Evolutionary conservation across 2,113 vertebrate species (phyloP).

Genomic region (Coryphaenoides rupestris): DNA sequence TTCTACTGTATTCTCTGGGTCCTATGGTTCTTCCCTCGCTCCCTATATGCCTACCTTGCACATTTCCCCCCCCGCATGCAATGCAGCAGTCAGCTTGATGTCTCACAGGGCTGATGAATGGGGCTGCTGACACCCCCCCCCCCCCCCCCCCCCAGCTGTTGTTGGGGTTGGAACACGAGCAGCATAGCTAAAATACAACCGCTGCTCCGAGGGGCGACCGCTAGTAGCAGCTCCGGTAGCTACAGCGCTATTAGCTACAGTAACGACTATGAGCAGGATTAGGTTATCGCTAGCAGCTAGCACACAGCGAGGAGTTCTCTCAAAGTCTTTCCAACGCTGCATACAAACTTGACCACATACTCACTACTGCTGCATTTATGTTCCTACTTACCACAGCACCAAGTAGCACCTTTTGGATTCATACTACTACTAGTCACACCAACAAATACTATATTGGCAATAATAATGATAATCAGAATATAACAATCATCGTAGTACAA

Average conservation of each 20-base stretch:
- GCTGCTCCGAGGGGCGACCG: too few species aligned
- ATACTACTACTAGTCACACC: not conserved
- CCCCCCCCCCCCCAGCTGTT: not conserved
- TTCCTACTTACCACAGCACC: too few species aligned
- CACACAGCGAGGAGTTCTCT: too few species aligned
- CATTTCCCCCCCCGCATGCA: not conserved
- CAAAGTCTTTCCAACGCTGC: too few species aligned
- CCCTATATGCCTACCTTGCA: not conserved
- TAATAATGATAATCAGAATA: not conserved
- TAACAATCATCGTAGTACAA: not conserved
- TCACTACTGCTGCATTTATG: too few species aligned
- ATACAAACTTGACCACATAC: too few species aligned
- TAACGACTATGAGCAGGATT: not conserved
- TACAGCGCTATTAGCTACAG: not conserved
- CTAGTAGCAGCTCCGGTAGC: too few species aligned
- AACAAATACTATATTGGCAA: not conserved
- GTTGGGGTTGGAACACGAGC: not conserved
- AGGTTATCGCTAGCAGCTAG: too few species aligned
- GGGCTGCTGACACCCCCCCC: not conserved
- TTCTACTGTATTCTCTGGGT: too few species aligned
- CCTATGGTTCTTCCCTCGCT: too few species aligned
- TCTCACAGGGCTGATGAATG: not conserved
- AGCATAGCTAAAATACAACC: not conserved
- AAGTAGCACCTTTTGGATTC: not conserved
- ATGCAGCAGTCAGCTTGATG: not conserved